Evolutionary conservation across 35 echinoderm and acorn worm species (phyloP), one percentile per base, ranked within the genome.

Genomic region (Diadema setosum): DNA sequence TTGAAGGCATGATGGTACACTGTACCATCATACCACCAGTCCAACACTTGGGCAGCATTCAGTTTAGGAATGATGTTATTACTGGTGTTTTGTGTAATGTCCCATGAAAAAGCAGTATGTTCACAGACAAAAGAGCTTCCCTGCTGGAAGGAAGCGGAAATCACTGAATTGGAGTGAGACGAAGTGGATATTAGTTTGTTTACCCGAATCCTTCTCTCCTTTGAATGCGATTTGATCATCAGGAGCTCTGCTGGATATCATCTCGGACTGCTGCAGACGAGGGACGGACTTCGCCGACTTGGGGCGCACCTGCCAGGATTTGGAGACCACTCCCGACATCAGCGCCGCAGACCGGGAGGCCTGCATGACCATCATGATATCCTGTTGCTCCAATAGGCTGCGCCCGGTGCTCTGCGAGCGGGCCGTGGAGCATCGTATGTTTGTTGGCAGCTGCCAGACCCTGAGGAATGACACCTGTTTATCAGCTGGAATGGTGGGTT

Each of bases 181-280:
- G n/a, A n/a, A n/a, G n/a, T n/a, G n/a, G n/a, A n/a, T n/a, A n/a
- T n/a, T n/a, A n/a, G n/a, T n/a, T n/a, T n/a, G n/a, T n/a, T n/a
- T n/a, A n/a, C n/a, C n/a, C n/a, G n/a, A n/a, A n/a, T 33, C 57
- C 9, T 67, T 67, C 63, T n/a, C n/a, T 67, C 21, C 21, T 67
- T 31, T n/a, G 27, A 31, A n/a, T n/a, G n/a, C n/a, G n/a, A 41
- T 9, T 82, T 41, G 40, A 40, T 29, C 56, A 64, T 21, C 42
- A 83, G 81, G 32, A 12, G 34, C 31, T 16, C 65, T 96, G 75
- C 65, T 74, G 8, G 88, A 91, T 58, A 42, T 88, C 23, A 91
- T 96, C 46, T 55, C 75, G 42, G 70, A 81, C 42, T 96, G 94
- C 73, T 96, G 94, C 88, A 81, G 78, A 29, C 50, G 60, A 4